Evolutionary conservation across 2,888 invertebrate species (phyloP).

Genomic region (Diadegma fenestrale): DNA sequence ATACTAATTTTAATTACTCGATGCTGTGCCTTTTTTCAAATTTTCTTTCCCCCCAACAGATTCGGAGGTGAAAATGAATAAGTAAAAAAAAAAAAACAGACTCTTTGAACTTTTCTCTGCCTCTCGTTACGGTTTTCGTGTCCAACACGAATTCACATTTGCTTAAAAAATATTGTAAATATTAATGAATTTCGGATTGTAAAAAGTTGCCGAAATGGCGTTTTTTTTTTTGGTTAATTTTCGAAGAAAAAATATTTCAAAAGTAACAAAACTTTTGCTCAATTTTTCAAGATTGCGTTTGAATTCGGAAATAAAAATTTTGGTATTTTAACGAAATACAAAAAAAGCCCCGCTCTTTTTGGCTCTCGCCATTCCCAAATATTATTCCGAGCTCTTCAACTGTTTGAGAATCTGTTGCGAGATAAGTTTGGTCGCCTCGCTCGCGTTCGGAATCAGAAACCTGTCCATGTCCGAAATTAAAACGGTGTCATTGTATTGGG

Average conservation of each 20-base stretch:
- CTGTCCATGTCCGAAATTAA: constrained; percentile 96
- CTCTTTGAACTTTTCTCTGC: constrained; percentile 52
- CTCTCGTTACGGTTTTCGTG: constrained; percentile 15
- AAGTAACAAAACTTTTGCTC: background rate
- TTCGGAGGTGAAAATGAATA: constrained; percentile 59
- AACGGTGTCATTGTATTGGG: constrained; percentile 90
- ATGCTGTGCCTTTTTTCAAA: background rate
- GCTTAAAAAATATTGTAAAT: background rate
- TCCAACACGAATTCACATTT: background rate
- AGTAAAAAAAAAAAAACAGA: constrained; percentile 59
- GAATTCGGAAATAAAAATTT: background rate
- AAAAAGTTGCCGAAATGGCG: background rate
- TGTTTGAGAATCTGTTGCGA: constrained; percentile 94
- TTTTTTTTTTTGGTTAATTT: background rate
- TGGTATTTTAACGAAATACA: background rate
- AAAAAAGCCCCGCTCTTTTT: background rate
- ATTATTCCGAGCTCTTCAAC: constrained; percentile 83
- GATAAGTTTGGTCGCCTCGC: constrained; percentile 94
- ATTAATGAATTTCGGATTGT: background rate
- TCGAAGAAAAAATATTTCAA: background rate
- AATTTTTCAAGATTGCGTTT: background rate
- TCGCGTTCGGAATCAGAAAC: constrained; percentile 96
- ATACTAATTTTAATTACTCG: background rate
- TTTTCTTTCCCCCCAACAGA: constrained; percentile 4
- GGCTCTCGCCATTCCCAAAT: constrained; percentile 33